Conservation (phyloP, 2,888 invertebrate species). For the Tupiocoris notatus region DNA sequence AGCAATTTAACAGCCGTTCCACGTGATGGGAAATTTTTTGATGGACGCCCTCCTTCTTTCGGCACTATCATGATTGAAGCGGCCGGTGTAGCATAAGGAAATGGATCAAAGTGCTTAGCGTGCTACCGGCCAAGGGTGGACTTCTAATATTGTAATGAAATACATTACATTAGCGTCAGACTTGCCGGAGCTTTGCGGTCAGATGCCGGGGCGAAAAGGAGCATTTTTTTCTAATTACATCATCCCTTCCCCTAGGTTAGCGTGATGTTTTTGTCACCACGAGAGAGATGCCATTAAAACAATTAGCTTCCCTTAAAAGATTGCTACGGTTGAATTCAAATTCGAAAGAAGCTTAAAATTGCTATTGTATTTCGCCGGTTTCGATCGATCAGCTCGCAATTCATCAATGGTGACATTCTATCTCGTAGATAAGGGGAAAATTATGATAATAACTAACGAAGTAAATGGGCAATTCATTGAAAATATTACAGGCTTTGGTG, state of each 20-base stretch:
- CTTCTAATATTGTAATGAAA: conserved; percentile 33
- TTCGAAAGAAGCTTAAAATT: too few species aligned
- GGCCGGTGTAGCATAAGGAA: not conserved
- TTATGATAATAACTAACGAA: too few species aligned
- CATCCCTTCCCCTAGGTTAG: not conserved
- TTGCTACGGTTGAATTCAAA: too few species aligned
- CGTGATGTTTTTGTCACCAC: not conserved
- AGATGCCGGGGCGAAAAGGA: not conserved
- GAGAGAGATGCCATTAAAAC: conserved; percentile 3
- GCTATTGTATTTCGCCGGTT: too few species aligned
- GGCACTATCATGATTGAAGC: conserved; percentile 5
- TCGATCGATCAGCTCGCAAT: too few species aligned
- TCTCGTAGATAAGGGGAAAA: too few species aligned
- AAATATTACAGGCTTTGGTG: too few species aligned
- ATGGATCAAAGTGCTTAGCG: not conserved
- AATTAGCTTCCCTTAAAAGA: conserved; percentile 10
- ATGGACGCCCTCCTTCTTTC: conserved; percentile 1
- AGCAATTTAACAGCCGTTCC: too few species aligned
- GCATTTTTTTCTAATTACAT: conserved; percentile 22
- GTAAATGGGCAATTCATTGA: too few species aligned
- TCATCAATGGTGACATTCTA: too few species aligned
- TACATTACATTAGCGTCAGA: conserved; percentile 35
- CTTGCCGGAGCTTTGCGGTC: not conserved
- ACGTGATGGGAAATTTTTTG: not conserved
- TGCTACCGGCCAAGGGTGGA: not conserved